Evolutionary conservation across 2,888 invertebrate genomes (phyloP), one percentile per base, ranked within the genome.

Genomic region (Pterostichus niger): DNA sequence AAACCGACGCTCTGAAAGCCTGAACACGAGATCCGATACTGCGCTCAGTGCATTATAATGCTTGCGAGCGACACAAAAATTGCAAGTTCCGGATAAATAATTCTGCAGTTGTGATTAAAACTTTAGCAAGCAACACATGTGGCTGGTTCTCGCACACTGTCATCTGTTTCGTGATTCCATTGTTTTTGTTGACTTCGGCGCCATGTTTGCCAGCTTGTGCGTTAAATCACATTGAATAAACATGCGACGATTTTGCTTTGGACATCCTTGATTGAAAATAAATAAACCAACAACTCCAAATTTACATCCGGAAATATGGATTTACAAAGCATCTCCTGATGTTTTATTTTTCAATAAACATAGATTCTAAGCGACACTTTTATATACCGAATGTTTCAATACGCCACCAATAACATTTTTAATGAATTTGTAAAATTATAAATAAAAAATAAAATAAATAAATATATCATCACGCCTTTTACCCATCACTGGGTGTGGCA

Each of bases 21-120:
- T 49, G 13, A 49, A 49, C 49, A 49, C 49, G 49, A 13, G 13
- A 49, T 49, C 49, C 49, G 49, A 49, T 49, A 49, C 49, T 49
- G 49, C 49, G 49, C 64, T 24, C 13, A 35, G 64, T 13, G 64
- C 35, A 64, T 64, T 64, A 64, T 64, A 64, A 64, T 33, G 2
- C 59, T 10, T 35, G 49, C 13, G 4, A 11, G 49, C 49, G n/a
- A 71, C 13, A 7, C 76, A 54, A 77, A 76, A 77, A 77, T 52
- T 54, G 54, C 54, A 77, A 15, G 56, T 56, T 77, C 17, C 24
- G 64, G 13, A 64, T 64, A 64, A 64, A 73, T 44, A 24, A 73
- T 73, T 73, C 56, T 77, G 56, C 15, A 40, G 52, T 56, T 54
- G 52, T 77, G 76, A 77, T 77, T 77, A 77, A 77, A 77, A 77